phyloP scores from a whole-genome alignment of 2,888 invertebrate species.

The Ophion slaviceki region DNA sequence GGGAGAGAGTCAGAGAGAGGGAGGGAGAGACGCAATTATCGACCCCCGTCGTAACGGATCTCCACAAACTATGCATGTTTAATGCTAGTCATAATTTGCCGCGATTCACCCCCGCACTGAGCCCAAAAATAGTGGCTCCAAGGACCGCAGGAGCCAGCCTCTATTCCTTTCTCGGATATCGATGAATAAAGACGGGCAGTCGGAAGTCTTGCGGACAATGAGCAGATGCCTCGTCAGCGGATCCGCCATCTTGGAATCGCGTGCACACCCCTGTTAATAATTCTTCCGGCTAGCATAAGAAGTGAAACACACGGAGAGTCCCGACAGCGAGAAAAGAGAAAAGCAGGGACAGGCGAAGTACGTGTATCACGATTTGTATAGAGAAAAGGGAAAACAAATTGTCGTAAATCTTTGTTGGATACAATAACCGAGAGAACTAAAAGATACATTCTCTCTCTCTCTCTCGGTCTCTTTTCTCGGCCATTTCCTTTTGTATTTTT shows the following conservation, averaged over 20 bases:
- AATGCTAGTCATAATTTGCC: slow-evolving; percentile 10
- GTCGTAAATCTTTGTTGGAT: slow-evolving; percentile 71
- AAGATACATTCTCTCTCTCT: slow-evolving; percentile 6
- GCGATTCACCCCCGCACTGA: neutral
- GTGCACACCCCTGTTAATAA: neutral
- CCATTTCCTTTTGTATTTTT: slow-evolving; percentile 53
- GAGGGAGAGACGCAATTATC: slow-evolving; percentile 24
- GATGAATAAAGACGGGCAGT: too few species aligned
- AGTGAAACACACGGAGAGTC: neutral
- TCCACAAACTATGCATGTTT: slow-evolving; percentile 25
- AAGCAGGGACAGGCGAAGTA: neutral
- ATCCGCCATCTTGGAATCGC: neutral
- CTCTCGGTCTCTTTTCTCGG: neutral
- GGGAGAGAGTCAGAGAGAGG: too few species aligned
- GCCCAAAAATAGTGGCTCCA: neutral
- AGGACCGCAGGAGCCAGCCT: neutral
- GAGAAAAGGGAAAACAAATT: slow-evolving; percentile 68
- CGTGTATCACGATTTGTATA: slow-evolving; percentile 69
- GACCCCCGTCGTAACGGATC: slow-evolving; percentile 12
- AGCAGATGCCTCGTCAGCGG: neutral
- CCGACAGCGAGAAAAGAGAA: neutral
- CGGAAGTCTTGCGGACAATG: neutral
- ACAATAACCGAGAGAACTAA: slow-evolving; percentile 65
- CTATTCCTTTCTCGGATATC: too few species aligned
- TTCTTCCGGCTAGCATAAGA: neutral